Base-by-base conservation (phyloP, 2,888 invertebrate species). In the Nymphalis polychloros region DNA sequence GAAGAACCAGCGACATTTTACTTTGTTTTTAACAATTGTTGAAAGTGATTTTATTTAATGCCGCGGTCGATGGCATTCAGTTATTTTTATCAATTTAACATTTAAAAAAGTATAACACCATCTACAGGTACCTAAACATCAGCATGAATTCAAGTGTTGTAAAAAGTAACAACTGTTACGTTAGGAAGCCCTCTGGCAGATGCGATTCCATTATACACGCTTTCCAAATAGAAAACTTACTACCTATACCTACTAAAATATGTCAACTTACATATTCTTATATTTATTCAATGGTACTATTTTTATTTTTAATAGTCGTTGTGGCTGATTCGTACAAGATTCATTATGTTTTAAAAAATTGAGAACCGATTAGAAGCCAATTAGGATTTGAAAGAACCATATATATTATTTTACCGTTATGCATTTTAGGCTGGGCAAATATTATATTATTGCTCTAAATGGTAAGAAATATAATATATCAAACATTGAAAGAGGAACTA, bases 151-250 rank as follows among this genome's bases (percentile, higher is more conserved):
- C 13, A 41, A 35, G 23, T 50, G 17, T 55, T 55, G 41, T 57
- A 57, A 67, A 49, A 67, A 27, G 67, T 67, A 69, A 62, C 57
- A 67, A 67, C 53, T 53, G 61, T 72, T 73, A 65, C 69, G 50
- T 66, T 70, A 71, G 64, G 60, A 69, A 66, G 61, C 59, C 67
- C 70, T 67, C 49, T 62, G 65, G 57, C 69, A 67, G 20, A 63
- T 66, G 47, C 31, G 5, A 63, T 49, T 48, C 41, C 62, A 70
- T 71, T 71, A 65, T 70, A 57, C 55, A 67, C 70, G 71, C 74
- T 73, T 74, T 73, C 73, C 70, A 70, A 67, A 50, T 57, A 47
- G 64, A 46, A 69, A 62, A 53, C 41, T 65, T 52, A 41, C 8
- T 41, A 13, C 41, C 13, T 13, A 20, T 57, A 57, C 57, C 19